Evolutionary conservation across 2,113 vertebrate genomes (phyloP).

Genomic region (Phycodurus eques): DNA sequence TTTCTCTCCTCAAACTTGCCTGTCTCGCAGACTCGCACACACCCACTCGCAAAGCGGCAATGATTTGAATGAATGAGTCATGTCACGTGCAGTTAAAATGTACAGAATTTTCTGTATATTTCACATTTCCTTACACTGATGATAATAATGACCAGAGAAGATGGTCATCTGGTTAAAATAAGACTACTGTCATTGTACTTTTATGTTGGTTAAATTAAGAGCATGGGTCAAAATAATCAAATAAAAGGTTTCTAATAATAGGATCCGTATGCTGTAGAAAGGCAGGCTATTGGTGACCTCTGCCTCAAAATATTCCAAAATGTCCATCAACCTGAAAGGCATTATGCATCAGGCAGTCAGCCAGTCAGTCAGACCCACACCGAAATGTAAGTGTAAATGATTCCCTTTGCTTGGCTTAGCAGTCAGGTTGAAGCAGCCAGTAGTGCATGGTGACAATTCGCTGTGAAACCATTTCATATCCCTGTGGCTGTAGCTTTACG

Average conservation of each 20-base stretch:
- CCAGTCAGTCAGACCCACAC: slow-evolving; percentile 34
- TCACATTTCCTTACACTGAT: too few species aligned
- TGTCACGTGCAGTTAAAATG: too few species aligned
- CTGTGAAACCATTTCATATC: slow-evolving; percentile 48
- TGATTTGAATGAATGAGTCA: too few species aligned
- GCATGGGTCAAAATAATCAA: neutral
- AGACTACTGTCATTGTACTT: too few species aligned
- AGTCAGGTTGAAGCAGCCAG: slow-evolving; percentile 35
- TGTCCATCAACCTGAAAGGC: slow-evolving; percentile 32
- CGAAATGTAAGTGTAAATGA: slow-evolving; percentile 45
- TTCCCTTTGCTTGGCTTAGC: slow-evolving; percentile 52
- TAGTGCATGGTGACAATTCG: slow-evolving; percentile 14
- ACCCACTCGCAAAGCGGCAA: too few species aligned
- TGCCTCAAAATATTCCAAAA: slow-evolving; percentile 23
- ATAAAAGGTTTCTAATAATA: neutral
- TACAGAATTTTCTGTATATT: too few species aligned
- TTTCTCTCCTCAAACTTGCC: too few species aligned
- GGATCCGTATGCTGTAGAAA: neutral
- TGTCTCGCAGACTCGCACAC: too few species aligned
- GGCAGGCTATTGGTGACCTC: neutral
- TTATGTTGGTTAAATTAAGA: neutral
- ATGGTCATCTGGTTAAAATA: neutral
- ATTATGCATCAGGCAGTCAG: slow-evolving; percentile 27
- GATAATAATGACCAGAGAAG: neutral
- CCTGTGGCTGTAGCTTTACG: slow-evolving; percentile 44